Conservation (phyloP, 2,797 vertebrate species). For the Hippocampus kuda region DNA sequence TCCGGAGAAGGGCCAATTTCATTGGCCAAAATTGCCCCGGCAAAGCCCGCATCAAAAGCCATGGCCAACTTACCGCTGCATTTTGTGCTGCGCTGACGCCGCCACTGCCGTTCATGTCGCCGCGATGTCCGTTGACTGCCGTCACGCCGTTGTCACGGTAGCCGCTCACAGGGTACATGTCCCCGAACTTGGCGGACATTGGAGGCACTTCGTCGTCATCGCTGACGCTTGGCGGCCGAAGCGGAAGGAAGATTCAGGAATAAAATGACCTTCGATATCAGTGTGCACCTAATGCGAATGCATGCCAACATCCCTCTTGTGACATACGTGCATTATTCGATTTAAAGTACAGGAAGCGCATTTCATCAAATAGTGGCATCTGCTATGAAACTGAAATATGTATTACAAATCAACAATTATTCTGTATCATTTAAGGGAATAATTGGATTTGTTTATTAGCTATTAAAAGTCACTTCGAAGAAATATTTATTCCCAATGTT, state of each 20-base stretch:
- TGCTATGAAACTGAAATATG: no score
- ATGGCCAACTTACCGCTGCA: conserved; percentile 66
- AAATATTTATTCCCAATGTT: no score
- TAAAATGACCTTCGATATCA: background rate
- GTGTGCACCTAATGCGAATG: background rate
- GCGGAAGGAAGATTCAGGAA: conserved; percentile 5
- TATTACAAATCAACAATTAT: no score
- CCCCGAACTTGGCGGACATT: conserved; percentile 80
- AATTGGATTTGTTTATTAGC: no score
- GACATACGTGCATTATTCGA: background rate
- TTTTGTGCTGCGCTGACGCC: conserved; percentile 75
- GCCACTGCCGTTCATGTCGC: conserved; percentile 71
- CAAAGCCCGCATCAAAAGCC: no score
- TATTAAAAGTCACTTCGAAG: no score
- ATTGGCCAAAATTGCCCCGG: no score
- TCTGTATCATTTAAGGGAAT: no score
- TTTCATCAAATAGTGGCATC: no score
- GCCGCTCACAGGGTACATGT: conserved; percentile 82
- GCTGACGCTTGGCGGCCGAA: conserved; percentile 68
- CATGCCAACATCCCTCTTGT: background rate
- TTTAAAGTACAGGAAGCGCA: background rate
- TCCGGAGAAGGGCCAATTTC: no score
- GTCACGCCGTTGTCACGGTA: conserved; percentile 74
- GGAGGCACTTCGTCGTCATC: conserved; percentile 88
- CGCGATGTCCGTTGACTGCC: conserved; percentile 80